Percentiles rank a stretch among this genome's conserved stretches.
These are phyloP conservation scores for Cinclus cinclus DNA, from an alignment of 2,113 vertebrate genomes.

Conservation along the genomic window DNA sequence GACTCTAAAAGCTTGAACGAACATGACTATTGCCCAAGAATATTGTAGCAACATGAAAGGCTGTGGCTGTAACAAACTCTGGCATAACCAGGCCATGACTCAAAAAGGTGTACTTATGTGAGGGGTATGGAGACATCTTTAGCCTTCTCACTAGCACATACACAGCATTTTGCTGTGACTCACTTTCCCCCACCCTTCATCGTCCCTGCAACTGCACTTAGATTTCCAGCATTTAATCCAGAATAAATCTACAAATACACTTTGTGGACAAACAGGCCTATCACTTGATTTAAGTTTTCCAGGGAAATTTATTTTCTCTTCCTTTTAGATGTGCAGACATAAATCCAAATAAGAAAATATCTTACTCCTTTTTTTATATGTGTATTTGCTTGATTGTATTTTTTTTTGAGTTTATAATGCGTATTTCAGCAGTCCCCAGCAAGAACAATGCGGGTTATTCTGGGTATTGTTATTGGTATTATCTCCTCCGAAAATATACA, in stretches of 20 bases:
- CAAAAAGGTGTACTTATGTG: background rate
- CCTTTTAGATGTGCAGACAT: background rate
- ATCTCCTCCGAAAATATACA: background rate
- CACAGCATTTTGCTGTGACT: background rate
- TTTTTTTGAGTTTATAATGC: background rate
- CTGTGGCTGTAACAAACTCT: background rate
- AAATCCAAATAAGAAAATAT: background rate
- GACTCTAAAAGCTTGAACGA: background rate
- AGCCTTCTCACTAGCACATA: background rate
- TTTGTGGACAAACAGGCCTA: background rate
- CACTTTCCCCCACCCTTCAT: background rate
- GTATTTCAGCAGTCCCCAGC: background rate
- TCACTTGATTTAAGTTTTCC: background rate
- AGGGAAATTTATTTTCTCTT: background rate
- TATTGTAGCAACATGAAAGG: background rate
- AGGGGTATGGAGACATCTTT: background rate
- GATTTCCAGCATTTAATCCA: background rate
- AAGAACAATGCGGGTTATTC: background rate
- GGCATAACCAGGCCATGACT: slow-evolving; percentile 2
- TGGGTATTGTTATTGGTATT: background rate
- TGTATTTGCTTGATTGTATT: background rate
- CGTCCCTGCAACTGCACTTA: background rate
- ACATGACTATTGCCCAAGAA: background rate
- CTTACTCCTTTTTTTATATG: background rate
- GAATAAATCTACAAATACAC: background rate